Base-by-base conservation (phyloP, 2,888 invertebrate genomes). In the Apodemia mormo region DNA sequence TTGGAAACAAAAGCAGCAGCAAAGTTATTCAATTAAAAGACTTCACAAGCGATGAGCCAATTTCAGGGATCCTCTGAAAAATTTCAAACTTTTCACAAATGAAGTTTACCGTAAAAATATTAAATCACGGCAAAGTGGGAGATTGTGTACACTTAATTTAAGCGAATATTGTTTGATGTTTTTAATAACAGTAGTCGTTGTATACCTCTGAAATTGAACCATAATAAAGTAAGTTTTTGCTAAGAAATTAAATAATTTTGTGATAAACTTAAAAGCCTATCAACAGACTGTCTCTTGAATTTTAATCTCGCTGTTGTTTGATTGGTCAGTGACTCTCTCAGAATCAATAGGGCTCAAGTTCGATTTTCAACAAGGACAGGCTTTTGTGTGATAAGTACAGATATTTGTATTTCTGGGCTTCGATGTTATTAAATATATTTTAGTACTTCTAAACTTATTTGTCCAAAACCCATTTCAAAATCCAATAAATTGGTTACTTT, bases 11-110 rank as follows among this genome's bases (percentile, higher is more conserved):
- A 37, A 33, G 61, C 61, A 61, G 33, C 58, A 14, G 14, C 37
- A 37, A 61, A 61, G 61, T 61, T 61, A 61, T 61, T 37, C 61
- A 61, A 61, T 61, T 61, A 61, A 61, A 61, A 61, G 61, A 61
- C 61, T 64, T 64, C 37, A 61, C 37, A 12, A 37, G 64, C 37
- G 64, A 64, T 14, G 64, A 64, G 64, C 37, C 64, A 64, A 64
- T 64, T 64, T 64, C 64, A 64, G 37, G 30, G 64, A 64, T 64
- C 64, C 64, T 64, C 14, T 64, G 64, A 64, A 64, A 64, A 64
- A 64, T 64, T 64, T n/a, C 64, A 33, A 64, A 64, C 64, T 64
- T 64, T 54, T 37, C 37, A 4, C 64, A 33, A 37, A 64, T 37
- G 37, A 64, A 64, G 64, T 64, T 64, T 64, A 64, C 33, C 64